Percentiles rank a stretch among this genome's conserved stretches.
Conservation (phyloP, 2,113 vertebrate species). For the Burhinus bistriatus region DNA sequence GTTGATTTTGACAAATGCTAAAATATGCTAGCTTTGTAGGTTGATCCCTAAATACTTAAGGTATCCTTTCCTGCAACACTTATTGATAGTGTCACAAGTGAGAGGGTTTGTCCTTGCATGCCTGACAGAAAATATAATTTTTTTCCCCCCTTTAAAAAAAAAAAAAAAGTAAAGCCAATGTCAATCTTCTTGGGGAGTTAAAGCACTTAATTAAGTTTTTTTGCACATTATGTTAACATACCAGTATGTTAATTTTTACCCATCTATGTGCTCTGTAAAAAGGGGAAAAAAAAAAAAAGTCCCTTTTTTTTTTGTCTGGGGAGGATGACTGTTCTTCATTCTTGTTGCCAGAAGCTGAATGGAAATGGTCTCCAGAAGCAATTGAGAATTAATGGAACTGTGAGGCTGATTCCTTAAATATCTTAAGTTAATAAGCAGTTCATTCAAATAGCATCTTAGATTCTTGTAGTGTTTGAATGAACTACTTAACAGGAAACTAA, state of each 20-base stretch:
- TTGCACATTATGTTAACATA: not conserved
- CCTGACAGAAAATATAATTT: not conserved
- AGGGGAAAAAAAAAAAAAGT: accelerated
- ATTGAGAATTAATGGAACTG: not conserved
- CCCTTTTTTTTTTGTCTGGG: accelerated
- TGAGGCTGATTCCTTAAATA: not conserved
- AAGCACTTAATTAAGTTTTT: not conserved
- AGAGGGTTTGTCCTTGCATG: not conserved
- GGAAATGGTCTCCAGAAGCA: not conserved
- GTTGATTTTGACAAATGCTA: not conserved
- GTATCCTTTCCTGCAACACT: not conserved
- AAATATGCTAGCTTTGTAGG: not conserved
- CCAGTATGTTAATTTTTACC: not conserved
- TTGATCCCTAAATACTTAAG: not conserved
- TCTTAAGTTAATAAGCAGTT: not conserved
- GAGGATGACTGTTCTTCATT: not conserved
- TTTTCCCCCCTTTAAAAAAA: not conserved
- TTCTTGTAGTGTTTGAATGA: not conserved
- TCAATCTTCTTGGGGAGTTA: not conserved
- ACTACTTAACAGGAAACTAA: not conserved
- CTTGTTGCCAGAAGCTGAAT: not conserved
- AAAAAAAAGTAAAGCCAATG: not conserved
- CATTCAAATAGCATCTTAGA: not conserved
- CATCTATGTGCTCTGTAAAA: not conserved
- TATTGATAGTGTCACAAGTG: not conserved